Conservation (phyloP, 2,888 invertebrate genomes). For the Cosmia trapezina region DNA sequence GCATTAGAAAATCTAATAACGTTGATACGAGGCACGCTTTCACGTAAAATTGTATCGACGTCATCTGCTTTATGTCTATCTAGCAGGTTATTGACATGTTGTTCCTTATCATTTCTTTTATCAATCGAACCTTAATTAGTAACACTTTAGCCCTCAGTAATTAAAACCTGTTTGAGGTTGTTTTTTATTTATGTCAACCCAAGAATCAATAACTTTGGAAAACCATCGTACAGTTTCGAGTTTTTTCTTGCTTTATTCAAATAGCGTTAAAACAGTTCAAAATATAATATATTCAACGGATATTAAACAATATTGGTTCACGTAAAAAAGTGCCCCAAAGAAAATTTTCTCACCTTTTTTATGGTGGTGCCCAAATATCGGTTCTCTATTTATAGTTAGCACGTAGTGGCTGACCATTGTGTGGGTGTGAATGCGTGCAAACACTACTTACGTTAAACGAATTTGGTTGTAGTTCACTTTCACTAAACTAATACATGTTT, state of each 20-base stretch:
- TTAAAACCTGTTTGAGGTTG: conserved; percentile 1
- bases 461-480: conserved; percentile 69
- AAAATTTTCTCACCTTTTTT: conserved; percentile 38
- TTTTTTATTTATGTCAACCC: conserved; percentile 4
- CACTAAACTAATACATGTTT: conserved; percentile 65
- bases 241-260: not conserved
- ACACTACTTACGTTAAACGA: conserved; percentile 65
- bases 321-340: conserved; percentile 9
- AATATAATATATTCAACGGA: not conserved
- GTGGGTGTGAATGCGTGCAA: conserved; percentile 54
- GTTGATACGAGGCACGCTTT: conserved; percentile 72
- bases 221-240: not conserved
- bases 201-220: not conserved
- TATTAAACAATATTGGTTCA: conserved; percentile 36
- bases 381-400: conserved; percentile 48
- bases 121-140: not conserved
- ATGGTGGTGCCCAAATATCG: conserved; percentile 25
- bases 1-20: conserved; percentile 68
- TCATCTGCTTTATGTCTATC: conserved; percentile 24
- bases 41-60: conserved; percentile 68
- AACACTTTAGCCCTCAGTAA: not conserved
- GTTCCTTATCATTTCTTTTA: not conserved
- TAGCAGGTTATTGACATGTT: conserved; percentile 9
- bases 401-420: conserved; percentile 37
- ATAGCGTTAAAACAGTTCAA: not conserved